Evolutionary conservation across 2,113 vertebrate species (phyloP).

Genomic region (Hemicordylus capensis): DNA sequence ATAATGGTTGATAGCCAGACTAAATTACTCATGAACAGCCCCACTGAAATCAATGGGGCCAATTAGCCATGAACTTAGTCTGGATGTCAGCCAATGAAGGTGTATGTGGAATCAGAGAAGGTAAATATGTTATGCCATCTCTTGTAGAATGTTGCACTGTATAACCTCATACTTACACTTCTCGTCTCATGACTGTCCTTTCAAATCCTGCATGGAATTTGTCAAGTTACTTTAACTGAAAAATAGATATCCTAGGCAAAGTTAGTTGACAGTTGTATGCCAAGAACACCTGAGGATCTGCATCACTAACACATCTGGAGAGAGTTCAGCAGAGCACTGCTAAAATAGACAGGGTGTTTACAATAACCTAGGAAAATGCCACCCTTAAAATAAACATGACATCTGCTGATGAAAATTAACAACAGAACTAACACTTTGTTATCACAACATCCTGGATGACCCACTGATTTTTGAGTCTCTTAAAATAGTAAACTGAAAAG

Average conservation of each 20-base stretch:
- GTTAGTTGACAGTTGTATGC: constrained; percentile 26
- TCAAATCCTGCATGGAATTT: constrained; percentile 26
- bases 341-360: neutral
- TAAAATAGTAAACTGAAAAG: too few relatives aligned
- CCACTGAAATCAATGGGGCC: too few relatives aligned
- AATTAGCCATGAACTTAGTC: too few relatives aligned
- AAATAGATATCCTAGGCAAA: constrained; percentile 44
- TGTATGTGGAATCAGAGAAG: too few relatives aligned
- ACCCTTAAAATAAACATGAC: neutral
- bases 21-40: too few relatives aligned
- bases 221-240: constrained; percentile 45
- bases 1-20: too few relatives aligned
- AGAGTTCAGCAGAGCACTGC: neutral
- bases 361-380: constrained; percentile 7
- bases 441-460: neutral
- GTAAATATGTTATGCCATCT: constrained; percentile 25
- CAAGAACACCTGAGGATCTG: constrained; percentile 13
- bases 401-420: neutral
- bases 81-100: too few relatives aligned
- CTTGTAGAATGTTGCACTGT: constrained; percentile 24
- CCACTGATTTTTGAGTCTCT: neutral
- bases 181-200: constrained; percentile 7
- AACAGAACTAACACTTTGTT: neutral
- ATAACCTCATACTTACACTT: constrained; percentile 12
- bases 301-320: neutral